A percentile compares a stretch with the other conserved stretches of the same genome.
Conservation (phyloP, 2,797 vertebrate genomes). For the Chloroceryle inda region DNA sequence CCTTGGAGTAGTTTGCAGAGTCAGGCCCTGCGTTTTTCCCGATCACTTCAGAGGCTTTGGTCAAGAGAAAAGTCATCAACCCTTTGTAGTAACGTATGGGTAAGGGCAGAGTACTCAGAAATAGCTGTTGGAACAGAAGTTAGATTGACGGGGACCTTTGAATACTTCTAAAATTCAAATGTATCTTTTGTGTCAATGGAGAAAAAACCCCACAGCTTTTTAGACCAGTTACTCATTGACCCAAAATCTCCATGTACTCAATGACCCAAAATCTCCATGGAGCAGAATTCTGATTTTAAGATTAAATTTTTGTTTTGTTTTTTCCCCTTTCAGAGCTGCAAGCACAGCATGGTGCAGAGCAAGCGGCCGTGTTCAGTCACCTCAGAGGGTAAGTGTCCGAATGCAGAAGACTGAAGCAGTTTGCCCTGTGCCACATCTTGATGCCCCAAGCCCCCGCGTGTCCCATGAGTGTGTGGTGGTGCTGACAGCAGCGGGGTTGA, state of each 20-base stretch:
- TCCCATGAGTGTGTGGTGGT: rapidly evolving
- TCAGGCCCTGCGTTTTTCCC: not conserved
- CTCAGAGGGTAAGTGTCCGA: not conserved
- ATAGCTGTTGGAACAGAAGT: not conserved
- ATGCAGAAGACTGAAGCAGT: not conserved
- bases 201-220: not conserved
- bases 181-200: not conserved
- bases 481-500: too few relatives aligned
- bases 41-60: not conserved
- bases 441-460: not conserved
- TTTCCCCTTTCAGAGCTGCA: not conserved
- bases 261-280: too few relatives aligned
- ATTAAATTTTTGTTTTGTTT: not conserved
- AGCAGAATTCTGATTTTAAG: not conserved
- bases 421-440: too few relatives aligned
- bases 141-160: not conserved
- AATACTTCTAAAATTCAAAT: not conserved
- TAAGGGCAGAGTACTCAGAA: not conserved
- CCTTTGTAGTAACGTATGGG: rapidly evolving
- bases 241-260: too few relatives aligned
- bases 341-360: not conserved
- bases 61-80: not conserved
- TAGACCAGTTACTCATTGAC: not conserved
- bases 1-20: not conserved
- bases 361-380: rapidly evolving